Evolutionary conservation across 2,797 vertebrate species (phyloP).

Genomic region (Manis pentadactyla): DNA sequence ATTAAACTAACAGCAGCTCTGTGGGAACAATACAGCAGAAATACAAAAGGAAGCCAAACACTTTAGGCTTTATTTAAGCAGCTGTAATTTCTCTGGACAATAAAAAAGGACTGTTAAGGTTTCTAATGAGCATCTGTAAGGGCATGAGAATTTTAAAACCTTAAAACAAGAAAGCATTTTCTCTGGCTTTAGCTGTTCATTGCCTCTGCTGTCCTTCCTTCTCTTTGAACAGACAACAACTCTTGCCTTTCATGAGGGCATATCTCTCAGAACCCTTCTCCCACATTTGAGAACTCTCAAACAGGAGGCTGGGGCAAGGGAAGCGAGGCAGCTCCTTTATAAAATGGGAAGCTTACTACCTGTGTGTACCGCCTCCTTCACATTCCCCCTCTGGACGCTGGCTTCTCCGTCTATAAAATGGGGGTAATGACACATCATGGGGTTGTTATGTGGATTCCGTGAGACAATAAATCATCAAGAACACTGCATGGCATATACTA

Average conservation of each 20-base stretch:
- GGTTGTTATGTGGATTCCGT: not conserved
- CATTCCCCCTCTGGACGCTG: not conserved
- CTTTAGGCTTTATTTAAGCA: constrained; percentile 69
- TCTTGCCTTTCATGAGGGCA: constrained; percentile 12
- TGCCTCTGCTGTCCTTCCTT: not conserved
- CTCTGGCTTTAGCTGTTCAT: constrained; percentile 54
- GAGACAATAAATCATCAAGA: not conserved
- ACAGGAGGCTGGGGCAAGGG: not conserved
- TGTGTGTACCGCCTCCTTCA: not conserved
- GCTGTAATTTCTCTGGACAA: constrained; percentile 76
- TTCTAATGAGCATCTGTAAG: constrained; percentile 69
- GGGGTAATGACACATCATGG: not conserved
- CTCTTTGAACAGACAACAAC: constrained; percentile 48
- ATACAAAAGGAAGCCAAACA: constrained; percentile 65
- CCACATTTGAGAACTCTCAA: not conserved
- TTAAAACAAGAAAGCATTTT: constrained; percentile 69
- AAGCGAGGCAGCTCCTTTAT: not conserved
- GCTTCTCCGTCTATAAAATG: constrained; percentile 38
- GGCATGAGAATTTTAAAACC: constrained; percentile 49
- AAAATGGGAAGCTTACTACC: not conserved
- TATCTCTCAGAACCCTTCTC: constrained; percentile 23
- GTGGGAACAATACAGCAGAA: constrained; percentile 63
- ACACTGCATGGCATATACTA: not conserved
- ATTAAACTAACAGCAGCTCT: constrained; percentile 76
- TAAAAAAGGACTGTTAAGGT: constrained; percentile 40